Evolutionary conservation across 2,113 vertebrate genomes (phyloP).

Genomic region (Cyrtonyx montezumae): DNA sequence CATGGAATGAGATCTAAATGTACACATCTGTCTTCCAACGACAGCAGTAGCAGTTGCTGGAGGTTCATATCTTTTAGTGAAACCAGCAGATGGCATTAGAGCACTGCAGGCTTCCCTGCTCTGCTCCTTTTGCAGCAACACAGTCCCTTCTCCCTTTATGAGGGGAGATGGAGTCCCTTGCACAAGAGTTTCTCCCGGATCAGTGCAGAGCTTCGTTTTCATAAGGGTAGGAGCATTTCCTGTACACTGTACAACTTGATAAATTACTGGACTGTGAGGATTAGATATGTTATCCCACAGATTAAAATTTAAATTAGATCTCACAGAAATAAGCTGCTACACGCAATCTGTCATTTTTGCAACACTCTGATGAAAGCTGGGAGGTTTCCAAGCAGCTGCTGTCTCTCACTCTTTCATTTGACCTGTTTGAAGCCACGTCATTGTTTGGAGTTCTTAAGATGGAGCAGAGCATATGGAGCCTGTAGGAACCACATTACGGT

Average conservation of each 20-base stretch:
- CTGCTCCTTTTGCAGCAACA: not conserved
- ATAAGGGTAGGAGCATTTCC: not conserved
- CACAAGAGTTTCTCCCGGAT: not conserved
- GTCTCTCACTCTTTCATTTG: not conserved
- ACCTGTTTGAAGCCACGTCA: not conserved
- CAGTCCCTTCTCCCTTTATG: not conserved
- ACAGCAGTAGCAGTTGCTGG: not conserved
- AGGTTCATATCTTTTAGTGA: not conserved
- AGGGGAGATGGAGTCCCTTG: rapidly evolving
- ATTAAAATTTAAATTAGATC: not conserved
- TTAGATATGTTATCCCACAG: not conserved
- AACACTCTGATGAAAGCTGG: not conserved
- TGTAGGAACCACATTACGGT: not conserved
- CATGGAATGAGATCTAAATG: not conserved
- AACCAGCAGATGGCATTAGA: constrained; percentile 61
- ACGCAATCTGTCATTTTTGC: not conserved
- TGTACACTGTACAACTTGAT: not conserved
- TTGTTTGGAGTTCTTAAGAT: not conserved
- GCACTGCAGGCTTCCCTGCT: not conserved
- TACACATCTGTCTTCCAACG: not conserved
- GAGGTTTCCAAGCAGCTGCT: constrained; percentile 16
- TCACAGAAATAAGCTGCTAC: not conserved
- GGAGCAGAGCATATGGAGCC: not conserved
- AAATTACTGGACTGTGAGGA: not conserved
- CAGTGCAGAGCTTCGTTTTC: not conserved